Conservation (phyloP, 2,888 invertebrate species). For the Panzeria rudis region DNA sequence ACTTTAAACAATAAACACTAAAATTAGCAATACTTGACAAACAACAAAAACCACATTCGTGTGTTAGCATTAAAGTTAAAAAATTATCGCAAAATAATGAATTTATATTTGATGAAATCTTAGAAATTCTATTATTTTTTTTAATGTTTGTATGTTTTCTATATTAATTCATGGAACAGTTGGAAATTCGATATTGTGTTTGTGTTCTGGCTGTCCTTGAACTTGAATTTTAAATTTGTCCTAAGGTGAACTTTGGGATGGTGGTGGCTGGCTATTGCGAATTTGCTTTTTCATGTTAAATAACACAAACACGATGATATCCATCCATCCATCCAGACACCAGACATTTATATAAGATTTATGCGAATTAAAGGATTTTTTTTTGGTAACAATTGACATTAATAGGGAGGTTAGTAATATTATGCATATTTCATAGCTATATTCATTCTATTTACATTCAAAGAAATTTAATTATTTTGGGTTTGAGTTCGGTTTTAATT, state of each 20-base stretch:
- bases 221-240: constrained; percentile 52
- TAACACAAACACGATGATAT: not conserved
- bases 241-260: constrained; percentile 36
- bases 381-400: not conserved
- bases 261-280: not conserved
- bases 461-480: no score
- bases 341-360: not conserved
- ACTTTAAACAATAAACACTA: not conserved
- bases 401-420: no score
- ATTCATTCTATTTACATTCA: no score
- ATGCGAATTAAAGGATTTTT: not conserved
- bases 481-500: no score
- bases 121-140: not conserved
- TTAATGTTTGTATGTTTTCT: not conserved
- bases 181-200: constrained; percentile 47
- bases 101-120: constrained; percentile 9
- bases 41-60: constrained; percentile 30
- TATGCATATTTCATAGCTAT: no score
- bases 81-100: constrained; percentile 6
- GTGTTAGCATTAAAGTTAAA: constrained; percentile 9
- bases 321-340: not conserved
- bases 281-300: constrained; percentile 40
- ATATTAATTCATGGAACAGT: constrained; percentile 43
- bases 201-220: constrained; percentile 47
- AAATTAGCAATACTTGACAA: constrained; percentile 4